Evolutionary conservation across 2,888 invertebrate species (phyloP), one percentile per base, ranked within the genome.

Genomic region (Stenchaetothrips biformis): DNA sequence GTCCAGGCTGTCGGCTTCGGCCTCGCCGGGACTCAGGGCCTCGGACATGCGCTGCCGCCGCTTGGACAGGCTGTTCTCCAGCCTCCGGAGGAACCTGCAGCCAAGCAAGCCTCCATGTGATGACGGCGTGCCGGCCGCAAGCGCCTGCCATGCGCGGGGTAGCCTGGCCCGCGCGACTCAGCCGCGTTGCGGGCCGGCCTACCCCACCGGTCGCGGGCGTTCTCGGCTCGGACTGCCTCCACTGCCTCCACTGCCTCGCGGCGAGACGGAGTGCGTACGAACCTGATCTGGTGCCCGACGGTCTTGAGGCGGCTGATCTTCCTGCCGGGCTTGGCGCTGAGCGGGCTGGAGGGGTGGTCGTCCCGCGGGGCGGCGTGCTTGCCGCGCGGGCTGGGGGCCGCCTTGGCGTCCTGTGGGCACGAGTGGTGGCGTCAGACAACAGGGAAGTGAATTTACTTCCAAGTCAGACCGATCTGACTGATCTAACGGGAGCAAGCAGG

Each of bases 281-380:
- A 93, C 93, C 93, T 91, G 86, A 93, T 93, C 88, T 93, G 93
- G 87, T 93, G 92, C 84, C 93, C 92, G 84, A 93, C 93, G 48
- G 93, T 92, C 84, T 91, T 88, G 84, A 93, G 86, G 83, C 92
- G 90, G 86, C 91, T 92, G 81, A 93, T 88, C 88, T 93, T 93
- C 84, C 88, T 87, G 78, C 11, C 7, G 1, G 67, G 67, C 25
- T 74, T 74, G 67, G 67, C 21, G 67, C 67, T 25, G 11, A 74
- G 67, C 67, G 67, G 67, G 11, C 67, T 74, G 67, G 67, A n/a
- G 7, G 25, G 21, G 11, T 2, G 11, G 67, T 74, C 67, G 87
- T 86, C 80, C 90, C 89, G 85, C 89, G 37, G 1, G 37, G 37
- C 37, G 37, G 89, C 82, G 88, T 86, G 9, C 89, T 86, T 83